Percentiles rank a stretch among this genome's conserved stretches.
Evolutionary conservation across 2,797 vertebrate species (phyloP).

Genomic region (Sebastes diaconus): DNA sequence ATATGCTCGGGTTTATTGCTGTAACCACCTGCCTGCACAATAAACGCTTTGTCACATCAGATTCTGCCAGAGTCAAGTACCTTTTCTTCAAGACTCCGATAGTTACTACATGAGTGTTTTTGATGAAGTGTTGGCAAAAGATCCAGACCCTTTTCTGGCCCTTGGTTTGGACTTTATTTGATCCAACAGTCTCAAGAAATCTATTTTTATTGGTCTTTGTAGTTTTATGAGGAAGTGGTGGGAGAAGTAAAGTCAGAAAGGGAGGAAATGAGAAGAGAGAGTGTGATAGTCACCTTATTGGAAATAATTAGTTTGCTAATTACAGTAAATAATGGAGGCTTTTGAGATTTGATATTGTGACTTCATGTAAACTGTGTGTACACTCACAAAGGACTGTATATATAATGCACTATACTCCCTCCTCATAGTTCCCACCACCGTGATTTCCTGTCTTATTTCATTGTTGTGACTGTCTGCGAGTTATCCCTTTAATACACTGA

Average conservation of each 20-base stretch:
- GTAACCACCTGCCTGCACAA: too few relatives aligned
- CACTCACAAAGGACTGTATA: not conserved
- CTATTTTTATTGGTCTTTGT: not conserved
- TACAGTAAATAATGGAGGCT: not conserved
- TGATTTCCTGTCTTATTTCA: not conserved
- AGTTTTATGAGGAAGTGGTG: not conserved
- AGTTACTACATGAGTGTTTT: too few relatives aligned
- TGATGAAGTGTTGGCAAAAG: too few relatives aligned
- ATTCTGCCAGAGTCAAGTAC: too few relatives aligned
- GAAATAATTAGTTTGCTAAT: conserved; percentile 22
- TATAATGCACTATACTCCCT: not conserved
- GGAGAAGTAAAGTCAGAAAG: not conserved
- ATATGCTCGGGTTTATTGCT: too few relatives aligned
- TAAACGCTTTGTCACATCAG: too few relatives aligned
- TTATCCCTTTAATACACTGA: not conserved
- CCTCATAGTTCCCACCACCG: conserved; percentile 3
- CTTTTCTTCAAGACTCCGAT: too few relatives aligned
- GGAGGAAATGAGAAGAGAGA: conserved; percentile 2
- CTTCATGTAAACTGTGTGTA: not conserved
- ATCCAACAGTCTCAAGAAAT: too few relatives aligned
- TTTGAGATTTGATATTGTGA: not conserved
- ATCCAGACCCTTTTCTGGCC: too few relatives aligned
- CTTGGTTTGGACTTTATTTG: too few relatives aligned
- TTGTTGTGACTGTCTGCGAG: conserved; percentile 20
- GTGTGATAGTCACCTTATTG: conserved; percentile 4